These are phyloP conservation scores for Temnothorax rugatulus DNA, from an alignment of 2,888 invertebrate species.

Conservation along the genomic window DNA sequence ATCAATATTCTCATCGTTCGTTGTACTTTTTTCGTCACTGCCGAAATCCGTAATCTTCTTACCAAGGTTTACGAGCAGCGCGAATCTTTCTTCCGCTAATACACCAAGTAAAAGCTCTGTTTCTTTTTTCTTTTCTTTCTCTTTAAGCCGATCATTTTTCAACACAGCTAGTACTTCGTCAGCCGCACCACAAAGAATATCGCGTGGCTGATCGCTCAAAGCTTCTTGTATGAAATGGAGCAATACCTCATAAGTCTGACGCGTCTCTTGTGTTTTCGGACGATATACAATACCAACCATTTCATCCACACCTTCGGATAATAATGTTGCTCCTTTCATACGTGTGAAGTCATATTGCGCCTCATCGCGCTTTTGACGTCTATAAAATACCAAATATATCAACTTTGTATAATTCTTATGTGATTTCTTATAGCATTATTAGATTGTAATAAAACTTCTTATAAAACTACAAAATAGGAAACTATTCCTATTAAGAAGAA, in stretches of 20 bases:
- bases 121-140: constrained; percentile 97
- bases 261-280: constrained; percentile 98
- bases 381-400: constrained; percentile 78
- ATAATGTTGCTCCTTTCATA: constrained; percentile 94
- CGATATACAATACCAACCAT: constrained; percentile 98
- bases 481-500: not conserved
- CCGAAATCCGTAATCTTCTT: constrained; percentile 99
- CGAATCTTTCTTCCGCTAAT: constrained; percentile 96
- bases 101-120: constrained; percentile 94
- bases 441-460: not conserved
- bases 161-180: constrained; percentile 98
- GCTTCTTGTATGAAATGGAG: constrained; percentile 99
- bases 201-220: constrained; percentile 98
- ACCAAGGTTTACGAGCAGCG: constrained; percentile 97
- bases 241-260: constrained; percentile 98
- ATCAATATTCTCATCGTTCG: constrained; percentile 95
- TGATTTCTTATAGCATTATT: not conserved
- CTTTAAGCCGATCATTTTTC: constrained; percentile 98
- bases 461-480: not conserved
- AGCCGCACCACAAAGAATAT: constrained; percentile 99
- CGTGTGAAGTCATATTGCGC: constrained; percentile 96
- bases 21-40: constrained; percentile 86
- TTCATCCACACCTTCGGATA: constrained; percentile 96
- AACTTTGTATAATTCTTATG: not conserved
- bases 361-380: constrained; percentile 96